These are phyloP conservation scores for Arion vulgaris DNA, from an alignment of 1,140 invertebrate species.

Conservation along the genomic window DNA sequence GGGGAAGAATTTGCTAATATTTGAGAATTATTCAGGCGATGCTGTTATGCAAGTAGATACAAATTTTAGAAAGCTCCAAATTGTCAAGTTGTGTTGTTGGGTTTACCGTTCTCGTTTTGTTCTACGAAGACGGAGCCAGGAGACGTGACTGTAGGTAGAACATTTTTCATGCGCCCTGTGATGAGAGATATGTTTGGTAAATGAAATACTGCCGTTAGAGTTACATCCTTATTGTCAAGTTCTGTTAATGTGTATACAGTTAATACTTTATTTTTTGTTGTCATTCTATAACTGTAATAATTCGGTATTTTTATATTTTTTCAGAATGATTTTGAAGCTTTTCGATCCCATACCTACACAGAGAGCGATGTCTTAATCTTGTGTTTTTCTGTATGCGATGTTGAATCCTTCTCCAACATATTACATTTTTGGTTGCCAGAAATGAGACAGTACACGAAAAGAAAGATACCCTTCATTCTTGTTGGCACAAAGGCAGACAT, in stretches of 20 bases:
- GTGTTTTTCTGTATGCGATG: slow-evolving; percentile 98
- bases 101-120: no score
- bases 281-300: not conserved
- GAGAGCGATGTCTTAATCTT: slow-evolving; percentile 98
- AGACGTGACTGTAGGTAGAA: no score
- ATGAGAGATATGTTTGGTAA: no score
- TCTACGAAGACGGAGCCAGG: no score
- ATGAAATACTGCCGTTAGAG: no score
- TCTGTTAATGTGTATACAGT: not conserved
- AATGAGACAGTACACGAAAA: slow-evolving; percentile 84
- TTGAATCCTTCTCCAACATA: slow-evolving; percentile 97
- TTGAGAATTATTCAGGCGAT: no score
- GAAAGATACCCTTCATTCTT: slow-evolving; percentile 88
- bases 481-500: slow-evolving; percentile 75
- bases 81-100: no score
- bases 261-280: not conserved
- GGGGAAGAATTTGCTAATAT: no score
- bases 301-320: slow-evolving; percentile 33
- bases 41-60: no score
- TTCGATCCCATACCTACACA: slow-evolving; percentile 93
- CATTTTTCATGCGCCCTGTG: no score
- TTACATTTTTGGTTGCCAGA: slow-evolving; percentile 84
- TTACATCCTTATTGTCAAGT: no score
- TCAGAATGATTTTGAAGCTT: slow-evolving; percentile 69
- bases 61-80: no score